phyloP scores from a whole-genome alignment of 2,113 vertebrate genomes.

The Antechinus stuartii region DNA sequence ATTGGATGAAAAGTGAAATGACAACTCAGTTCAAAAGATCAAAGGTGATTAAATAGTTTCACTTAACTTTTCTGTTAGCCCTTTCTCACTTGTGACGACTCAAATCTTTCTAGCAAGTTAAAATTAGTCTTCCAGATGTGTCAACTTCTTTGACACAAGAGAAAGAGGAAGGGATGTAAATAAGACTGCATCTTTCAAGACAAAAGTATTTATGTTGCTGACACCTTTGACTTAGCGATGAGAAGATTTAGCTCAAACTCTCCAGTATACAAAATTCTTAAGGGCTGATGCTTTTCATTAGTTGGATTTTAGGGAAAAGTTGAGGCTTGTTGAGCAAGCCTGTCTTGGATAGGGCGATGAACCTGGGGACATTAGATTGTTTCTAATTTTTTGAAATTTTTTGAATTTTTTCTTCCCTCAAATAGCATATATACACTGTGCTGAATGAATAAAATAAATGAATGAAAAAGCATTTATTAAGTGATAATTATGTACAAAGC shows the following conservation, averaged over 20 bases:
- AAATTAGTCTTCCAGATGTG: slow-evolving; percentile 35
- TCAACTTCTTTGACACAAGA: slow-evolving; percentile 35
- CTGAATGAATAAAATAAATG: not conserved
- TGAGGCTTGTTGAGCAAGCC: not conserved
- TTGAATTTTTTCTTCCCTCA: not conserved
- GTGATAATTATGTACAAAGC: not conserved
- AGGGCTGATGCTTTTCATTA: not conserved
- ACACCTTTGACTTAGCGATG: not conserved
- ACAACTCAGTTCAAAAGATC: not conserved
- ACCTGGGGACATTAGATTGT: not conserved
- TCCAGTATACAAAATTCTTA: not conserved
- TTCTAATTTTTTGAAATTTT: not conserved
- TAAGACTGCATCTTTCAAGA: not conserved
- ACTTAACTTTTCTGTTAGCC: slow-evolving; percentile 47
- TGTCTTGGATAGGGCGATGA: not conserved
- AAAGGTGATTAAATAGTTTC: slow-evolving; percentile 38
- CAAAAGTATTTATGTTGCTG: not conserved
- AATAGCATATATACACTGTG: not conserved
- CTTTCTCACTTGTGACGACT: slow-evolving; percentile 51
- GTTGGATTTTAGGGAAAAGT: not conserved
- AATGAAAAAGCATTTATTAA: not conserved
- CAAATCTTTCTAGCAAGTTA: slow-evolving; percentile 59
- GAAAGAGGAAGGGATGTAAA: slow-evolving; percentile 51
- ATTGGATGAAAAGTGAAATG: not conserved
- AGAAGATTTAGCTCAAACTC: not conserved